Conservation (phyloP, 2,797 vertebrate species). For the Eidolon dupreanum region DNA sequence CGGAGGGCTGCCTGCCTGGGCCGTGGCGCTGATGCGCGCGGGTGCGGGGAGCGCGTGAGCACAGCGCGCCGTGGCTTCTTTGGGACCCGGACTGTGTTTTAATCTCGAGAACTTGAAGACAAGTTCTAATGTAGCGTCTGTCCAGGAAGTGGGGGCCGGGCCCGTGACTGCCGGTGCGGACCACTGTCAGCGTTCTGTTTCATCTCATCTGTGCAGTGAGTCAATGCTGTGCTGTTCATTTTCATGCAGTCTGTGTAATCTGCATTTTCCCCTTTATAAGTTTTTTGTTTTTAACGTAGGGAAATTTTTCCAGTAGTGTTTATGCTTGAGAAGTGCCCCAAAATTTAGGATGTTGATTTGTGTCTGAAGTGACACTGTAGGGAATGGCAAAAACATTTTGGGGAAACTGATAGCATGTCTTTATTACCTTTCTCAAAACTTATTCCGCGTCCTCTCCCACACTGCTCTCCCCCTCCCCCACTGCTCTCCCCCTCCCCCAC, state of each 20-base stretch:
- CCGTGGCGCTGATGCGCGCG: too few relatives aligned
- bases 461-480: too few relatives aligned
- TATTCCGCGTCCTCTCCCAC: background rate
- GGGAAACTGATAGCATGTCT: background rate
- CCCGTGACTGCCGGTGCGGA: conserved; percentile 63
- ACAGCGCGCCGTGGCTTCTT: background rate
- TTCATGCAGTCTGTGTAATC: background rate
- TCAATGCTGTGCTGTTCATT: background rate
- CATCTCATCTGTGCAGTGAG: background rate
- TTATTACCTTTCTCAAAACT: background rate
- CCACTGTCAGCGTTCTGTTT: background rate
- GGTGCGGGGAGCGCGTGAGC: too few relatives aligned
- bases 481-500: too few relatives aligned
- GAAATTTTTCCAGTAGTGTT: background rate
- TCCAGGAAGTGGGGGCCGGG: background rate
- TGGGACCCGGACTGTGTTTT: background rate
- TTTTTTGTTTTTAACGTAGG: background rate
- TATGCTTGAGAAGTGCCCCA: background rate
- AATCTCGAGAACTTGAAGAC: background rate
- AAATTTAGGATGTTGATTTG: background rate
- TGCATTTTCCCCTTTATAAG: conserved; percentile 35
- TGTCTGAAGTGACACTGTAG: background rate
- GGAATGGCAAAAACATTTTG: background rate
- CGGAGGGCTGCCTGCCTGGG: too few relatives aligned
- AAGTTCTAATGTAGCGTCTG: background rate